Conservation (phyloP, 2,797 vertebrate species). For the Ambastaia sidthimunki region DNA sequence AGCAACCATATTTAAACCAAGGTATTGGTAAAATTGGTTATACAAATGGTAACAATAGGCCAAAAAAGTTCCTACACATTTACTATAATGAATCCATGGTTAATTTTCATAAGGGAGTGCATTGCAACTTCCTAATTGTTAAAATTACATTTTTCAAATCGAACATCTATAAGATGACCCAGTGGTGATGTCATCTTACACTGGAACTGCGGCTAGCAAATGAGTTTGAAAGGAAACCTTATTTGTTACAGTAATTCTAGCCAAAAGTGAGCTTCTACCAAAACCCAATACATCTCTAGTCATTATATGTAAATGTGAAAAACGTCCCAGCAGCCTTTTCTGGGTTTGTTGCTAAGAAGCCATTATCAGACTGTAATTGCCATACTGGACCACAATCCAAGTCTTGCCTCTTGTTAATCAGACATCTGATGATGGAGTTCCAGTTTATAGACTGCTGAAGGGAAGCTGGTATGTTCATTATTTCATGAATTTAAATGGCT, state of each 20-base stretch:
- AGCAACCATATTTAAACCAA: too few relatives aligned
- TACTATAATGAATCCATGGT: too few relatives aligned
- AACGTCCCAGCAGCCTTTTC: slow-evolving; percentile 37
- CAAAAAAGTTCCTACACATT: too few relatives aligned
- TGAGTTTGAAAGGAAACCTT: slow-evolving; percentile 14
- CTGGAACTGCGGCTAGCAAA: slow-evolving; percentile 48
- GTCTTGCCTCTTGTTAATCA: slow-evolving; percentile 20
- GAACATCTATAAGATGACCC: neutral
- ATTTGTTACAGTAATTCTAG: slow-evolving; percentile 5
- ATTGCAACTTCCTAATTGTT: neutral
- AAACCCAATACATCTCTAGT: slow-evolving; percentile 28
- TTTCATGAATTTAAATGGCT: slow-evolving; percentile 72
- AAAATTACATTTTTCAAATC: neutral
- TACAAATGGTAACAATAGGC: too few relatives aligned
- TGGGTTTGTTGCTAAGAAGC: slow-evolving; percentile 23
- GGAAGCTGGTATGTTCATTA: slow-evolving; percentile 54
- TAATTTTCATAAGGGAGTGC: too few relatives aligned
- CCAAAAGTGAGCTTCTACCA: slow-evolving; percentile 32
- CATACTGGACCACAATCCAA: slow-evolving; percentile 26
- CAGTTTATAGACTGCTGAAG: slow-evolving; percentile 22
- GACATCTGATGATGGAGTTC: slow-evolving; percentile 42
- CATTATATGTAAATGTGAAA: slow-evolving; percentile 46
- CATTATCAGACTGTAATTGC: slow-evolving; percentile 47
- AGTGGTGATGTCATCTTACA: slow-evolving; percentile 58
- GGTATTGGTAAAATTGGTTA: too few relatives aligned